phyloP scores from a whole-genome alignment of 2,888 invertebrate genomes.

The Sarcophaga rosellei region DNA sequence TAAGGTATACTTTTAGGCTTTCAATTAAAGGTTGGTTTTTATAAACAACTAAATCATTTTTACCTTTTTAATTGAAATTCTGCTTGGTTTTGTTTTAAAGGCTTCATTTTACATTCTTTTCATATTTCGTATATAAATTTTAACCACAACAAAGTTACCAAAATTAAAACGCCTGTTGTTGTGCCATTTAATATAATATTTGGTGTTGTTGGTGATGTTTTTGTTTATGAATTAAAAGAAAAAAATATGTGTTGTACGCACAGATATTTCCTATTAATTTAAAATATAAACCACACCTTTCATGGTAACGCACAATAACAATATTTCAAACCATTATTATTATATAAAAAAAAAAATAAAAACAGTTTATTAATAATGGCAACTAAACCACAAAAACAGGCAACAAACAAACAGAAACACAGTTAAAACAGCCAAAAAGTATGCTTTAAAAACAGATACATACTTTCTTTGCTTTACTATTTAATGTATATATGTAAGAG shows the following conservation, averaged over 20 bases:
- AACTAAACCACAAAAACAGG: conserved; percentile 57
- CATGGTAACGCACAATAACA: conserved; percentile 60
- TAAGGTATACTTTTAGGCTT: conserved; percentile 45
- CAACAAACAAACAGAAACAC: conserved; percentile 1
- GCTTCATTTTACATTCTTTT: conserved; percentile 28
- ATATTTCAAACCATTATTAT: conserved; percentile 60
- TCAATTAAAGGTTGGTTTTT: conserved; percentile 17
- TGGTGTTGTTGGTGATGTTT: too few species aligned
- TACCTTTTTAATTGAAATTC: conserved; percentile 44
- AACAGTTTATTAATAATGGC: conserved; percentile 65
- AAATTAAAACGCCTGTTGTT: conserved; percentile 41
- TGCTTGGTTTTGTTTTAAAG: background rate
- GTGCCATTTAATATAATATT: background rate
- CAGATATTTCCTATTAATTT: conserved; percentile 64
- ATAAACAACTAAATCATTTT: background rate
- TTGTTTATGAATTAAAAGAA: background rate
- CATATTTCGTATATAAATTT: conserved; percentile 47
- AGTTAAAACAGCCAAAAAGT: conserved; percentile 13
- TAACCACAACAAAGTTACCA: conserved; percentile 59
- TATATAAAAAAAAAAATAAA: conserved; percentile 12
- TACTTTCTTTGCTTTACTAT: background rate
- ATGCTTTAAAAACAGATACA: background rate
- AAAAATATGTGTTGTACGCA: background rate
- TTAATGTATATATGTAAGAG: background rate
- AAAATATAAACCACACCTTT: conserved; percentile 66